Evolutionary conservation across 1,140 invertebrate species (phyloP).

Genomic region (Procambarus clarkii): DNA sequence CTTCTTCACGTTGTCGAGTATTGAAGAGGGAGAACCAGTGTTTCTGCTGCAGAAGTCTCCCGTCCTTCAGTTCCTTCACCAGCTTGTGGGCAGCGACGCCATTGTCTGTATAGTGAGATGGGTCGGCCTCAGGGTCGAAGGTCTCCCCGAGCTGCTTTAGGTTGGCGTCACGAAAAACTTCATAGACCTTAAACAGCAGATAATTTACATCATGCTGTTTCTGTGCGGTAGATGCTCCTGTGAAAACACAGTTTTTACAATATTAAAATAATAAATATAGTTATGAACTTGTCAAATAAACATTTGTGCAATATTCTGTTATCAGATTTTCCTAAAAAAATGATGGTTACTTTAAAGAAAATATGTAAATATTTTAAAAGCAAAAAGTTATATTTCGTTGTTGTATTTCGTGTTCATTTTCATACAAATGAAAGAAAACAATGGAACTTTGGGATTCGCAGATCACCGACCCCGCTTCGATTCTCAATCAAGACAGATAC

Average conservation of each 20-base stretch:
- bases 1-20: constrained; percentile 26
- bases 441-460: no score
- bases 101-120: constrained; percentile 21
- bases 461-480: no score
- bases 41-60: constrained; percentile 21
- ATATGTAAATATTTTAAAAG: no score
- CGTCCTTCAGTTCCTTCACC: constrained; percentile 10
- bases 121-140: constrained; percentile 20
- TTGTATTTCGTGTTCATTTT: not conserved
- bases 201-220: constrained; percentile 53
- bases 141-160: not conserved
- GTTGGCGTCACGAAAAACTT: constrained; percentile 14
- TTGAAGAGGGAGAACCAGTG: constrained; percentile 64
- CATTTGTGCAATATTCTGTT: no score
- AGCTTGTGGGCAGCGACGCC: constrained; percentile 7
- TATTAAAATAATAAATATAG: no score
- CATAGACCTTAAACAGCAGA: constrained; percentile 42
- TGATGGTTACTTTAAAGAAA: no score
- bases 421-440: not conserved
- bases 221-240: not conserved
- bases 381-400: no score
- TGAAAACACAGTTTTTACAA: not conserved
- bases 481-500: no score
- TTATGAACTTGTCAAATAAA: no score
- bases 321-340: no score